phyloP scores from a whole-genome alignment of 2,113 vertebrate species.

The Tamias sibiricus region DNA sequence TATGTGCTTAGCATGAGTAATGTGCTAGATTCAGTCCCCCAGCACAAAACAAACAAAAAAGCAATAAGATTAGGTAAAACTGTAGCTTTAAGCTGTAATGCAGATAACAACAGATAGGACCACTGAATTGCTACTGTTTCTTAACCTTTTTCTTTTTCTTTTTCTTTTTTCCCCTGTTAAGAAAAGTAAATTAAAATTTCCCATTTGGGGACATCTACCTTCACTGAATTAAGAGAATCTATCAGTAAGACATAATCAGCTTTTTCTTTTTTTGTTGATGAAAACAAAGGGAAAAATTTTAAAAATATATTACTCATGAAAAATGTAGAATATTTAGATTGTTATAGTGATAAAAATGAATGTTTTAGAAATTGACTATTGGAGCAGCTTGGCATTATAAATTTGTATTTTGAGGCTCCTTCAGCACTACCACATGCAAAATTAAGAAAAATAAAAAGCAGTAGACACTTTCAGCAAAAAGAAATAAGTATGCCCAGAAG shows the following conservation, averaged over 20 bases:
- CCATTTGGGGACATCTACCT: slow-evolving; percentile 27
- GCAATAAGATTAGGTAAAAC: slow-evolving; percentile 26
- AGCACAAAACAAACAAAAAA: not conserved
- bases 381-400: not conserved
- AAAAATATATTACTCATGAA: slow-evolving; percentile 17
- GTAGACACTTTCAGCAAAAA: not conserved
- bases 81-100: slow-evolving; percentile 13
- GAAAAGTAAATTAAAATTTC: not conserved
- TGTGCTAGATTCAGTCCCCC: not conserved
- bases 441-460: slow-evolving; percentile 48
- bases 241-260: slow-evolving; percentile 24
- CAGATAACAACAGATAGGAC: not conserved
- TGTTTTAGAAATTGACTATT: slow-evolving; percentile 42
- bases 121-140: not conserved
- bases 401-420: not conserved
- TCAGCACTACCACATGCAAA: not conserved
- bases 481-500: not conserved
- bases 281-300: slow-evolving; percentile 56
- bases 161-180: not conserved
- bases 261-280: slow-evolving; percentile 6
- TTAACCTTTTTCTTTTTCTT: not conserved
- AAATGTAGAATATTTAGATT: not conserved
- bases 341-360: slow-evolving; percentile 44
- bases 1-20: not conserved
- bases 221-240: slow-evolving; percentile 22